Evolutionary conservation across 2,888 invertebrate species (phyloP), one percentile per base, ranked within the genome.

Genomic region (Eilema caniola): DNA sequence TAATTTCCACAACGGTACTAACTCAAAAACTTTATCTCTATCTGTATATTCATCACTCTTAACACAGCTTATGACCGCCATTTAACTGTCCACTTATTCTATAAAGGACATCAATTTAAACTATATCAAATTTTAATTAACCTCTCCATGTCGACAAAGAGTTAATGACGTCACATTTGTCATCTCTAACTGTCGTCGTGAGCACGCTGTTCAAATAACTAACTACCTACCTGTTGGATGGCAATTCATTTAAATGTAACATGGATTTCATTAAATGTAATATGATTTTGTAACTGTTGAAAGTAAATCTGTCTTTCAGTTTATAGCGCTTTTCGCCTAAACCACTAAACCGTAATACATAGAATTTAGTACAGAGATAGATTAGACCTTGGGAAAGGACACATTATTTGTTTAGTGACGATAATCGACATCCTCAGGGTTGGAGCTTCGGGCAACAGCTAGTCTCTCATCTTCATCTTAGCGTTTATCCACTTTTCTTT

Each of bases 81-180:
- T 57, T 24, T 31, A 57, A 56, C 33, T 33, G 10, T 16, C 23
- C 16, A 65, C 24, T 31, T 56, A 28, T 24, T 66, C 57, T n/a
- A 23, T n/a, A 33, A 66, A 66, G 24, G 14, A 31, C 56, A 57
- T 57, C 20, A 37, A 33, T 28, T 31, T 24, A 28, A 62, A 31
- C 31, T 31, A 16, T 1, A 24, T 62, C 8, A 16, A 37, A 41
- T 59, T 63, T 63, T 64, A 64, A 69, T 69, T 63, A 69, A 79
- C 70, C 72, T 62, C 41, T 66, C 72, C 31, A 37, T 53, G 63
- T 12, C 33, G 53, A 33, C 72, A 64, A 56, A 31, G n/a, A 47
- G 66, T 41, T 79, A 79, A 77, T 79, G 71, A 72, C 70, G 68
- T 64, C 63, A 71, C 72, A 72, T 80, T 75, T 72, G 75, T 80